A percentile compares a stretch with the other conserved stretches of the same genome.
These are phyloP conservation scores for Brassicogethes aeneus DNA, from an alignment of 2,888 invertebrate genomes.

Conservation along the genomic window DNA sequence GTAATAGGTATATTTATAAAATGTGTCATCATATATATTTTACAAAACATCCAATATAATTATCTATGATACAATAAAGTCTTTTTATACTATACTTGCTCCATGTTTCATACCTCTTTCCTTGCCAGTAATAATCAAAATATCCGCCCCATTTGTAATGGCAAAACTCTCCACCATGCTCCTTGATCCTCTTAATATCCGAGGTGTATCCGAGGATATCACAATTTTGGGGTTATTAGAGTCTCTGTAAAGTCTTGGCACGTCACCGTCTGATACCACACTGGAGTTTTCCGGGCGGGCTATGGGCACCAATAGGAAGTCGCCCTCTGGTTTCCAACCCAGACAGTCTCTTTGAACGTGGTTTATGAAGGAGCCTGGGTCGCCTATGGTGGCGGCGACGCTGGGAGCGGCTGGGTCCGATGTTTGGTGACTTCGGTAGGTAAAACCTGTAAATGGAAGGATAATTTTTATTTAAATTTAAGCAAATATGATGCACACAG, in stretches of 20 bases:
- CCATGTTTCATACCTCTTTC: conserved; percentile 31
- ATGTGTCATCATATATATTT: too few species aligned
- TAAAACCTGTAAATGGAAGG: conserved; percentile 29
- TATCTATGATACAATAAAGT: too few species aligned
- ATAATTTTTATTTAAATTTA: too few species aligned
- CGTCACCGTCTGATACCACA: conserved; percentile 25
- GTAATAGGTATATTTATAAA: too few species aligned
- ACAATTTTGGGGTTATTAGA: conserved; percentile 26
- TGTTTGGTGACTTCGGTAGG: conserved; percentile 34
- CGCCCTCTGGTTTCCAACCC: conserved; percentile 29
- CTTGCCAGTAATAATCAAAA: conserved; percentile 31
- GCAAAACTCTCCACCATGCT: conserved; percentile 38
- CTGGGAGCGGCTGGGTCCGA: conserved; percentile 31
- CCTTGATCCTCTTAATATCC: conserved; percentile 26
- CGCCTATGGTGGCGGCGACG: conserved; percentile 37
- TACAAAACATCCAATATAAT: too few species aligned
- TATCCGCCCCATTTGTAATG: conserved; percentile 31
- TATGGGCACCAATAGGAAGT: conserved; percentile 36
- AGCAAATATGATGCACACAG: too few species aligned
- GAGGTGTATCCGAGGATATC: conserved; percentile 21
- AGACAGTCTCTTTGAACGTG: conserved; percentile 29
- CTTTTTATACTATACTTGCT: conserved; percentile 32
- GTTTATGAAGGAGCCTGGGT: conserved; percentile 35
- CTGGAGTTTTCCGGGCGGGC: conserved; percentile 37
- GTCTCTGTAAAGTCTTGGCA: conserved; percentile 8